A percentile compares a stretch with the other conserved stretches of the same genome.
Evolutionary conservation across 2,797 vertebrate genomes (phyloP).

Genomic region (Leptoclinus maculatus): DNA sequence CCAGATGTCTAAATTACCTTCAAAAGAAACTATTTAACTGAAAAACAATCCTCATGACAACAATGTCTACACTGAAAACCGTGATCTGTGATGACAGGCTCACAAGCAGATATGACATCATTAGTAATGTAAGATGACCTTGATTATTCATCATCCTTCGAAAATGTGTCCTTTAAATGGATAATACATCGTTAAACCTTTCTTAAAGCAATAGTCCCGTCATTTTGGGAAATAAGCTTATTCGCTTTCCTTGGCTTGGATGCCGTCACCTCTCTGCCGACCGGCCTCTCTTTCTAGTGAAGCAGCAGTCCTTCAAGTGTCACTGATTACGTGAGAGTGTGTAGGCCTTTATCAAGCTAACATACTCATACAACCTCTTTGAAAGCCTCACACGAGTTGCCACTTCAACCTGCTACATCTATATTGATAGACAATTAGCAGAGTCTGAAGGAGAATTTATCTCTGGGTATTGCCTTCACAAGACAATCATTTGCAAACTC

Average conservation of each 20-base stretch:
- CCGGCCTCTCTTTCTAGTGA: conserved; percentile 41
- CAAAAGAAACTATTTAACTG: background rate
- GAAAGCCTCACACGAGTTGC: conserved; percentile 23
- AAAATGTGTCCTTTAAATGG: background rate
- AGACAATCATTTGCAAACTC: conserved; percentile 65
- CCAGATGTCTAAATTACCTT: background rate
- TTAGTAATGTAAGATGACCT: background rate
- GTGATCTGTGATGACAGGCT: background rate
- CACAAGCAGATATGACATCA: background rate
- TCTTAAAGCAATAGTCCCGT: background rate
- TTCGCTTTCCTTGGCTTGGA: conserved; percentile 61
- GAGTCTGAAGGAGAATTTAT: conserved; percentile 52
- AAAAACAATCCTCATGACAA: background rate
- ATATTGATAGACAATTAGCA: conserved; percentile 64
- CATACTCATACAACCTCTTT: conserved; percentile 19
- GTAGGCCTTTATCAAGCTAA: conserved; percentile 23
- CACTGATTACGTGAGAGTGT: conserved; percentile 27
- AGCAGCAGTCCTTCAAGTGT: conserved; percentile 43
- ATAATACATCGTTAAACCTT: background rate
- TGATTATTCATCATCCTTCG: background rate
- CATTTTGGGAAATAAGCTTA: background rate
- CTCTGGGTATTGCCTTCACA: conserved; percentile 40
- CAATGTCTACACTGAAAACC: background rate
- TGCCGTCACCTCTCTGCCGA: conserved; percentile 49
- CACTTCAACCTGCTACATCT: conserved; percentile 52